Evolutionary conservation across 2,888 invertebrate species (phyloP), one percentile per base, ranked within the genome.

Genomic region (Camptogramma bilineatum): DNA sequence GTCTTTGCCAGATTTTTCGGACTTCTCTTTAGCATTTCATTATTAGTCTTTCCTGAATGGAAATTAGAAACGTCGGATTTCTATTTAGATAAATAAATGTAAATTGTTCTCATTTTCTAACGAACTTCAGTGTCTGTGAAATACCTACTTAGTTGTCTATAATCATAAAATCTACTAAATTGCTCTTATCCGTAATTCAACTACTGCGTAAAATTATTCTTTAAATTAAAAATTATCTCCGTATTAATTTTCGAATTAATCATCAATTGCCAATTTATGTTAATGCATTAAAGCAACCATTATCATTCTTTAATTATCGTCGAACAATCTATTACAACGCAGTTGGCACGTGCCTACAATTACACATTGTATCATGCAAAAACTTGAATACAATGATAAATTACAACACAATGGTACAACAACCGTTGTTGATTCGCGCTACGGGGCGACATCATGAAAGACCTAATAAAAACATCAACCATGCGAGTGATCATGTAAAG

Each of bases 271-370:
- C 13, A 39, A 39, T 13, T 13, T 39, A 39, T 39, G 34, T 13
- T 10, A 39, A 39, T 39, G 13, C 2, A 39, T 39, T 39, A 13
- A 39, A 13, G 17, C 44, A 48, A 48, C 39, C 42, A 54, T 51
- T 42, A 54, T 53, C 47, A n/a, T 44, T 44, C 44, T 50, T 28
- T 44, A 34, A 50, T 54, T 53, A 60, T 31, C 31, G 5, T 28
- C 48, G 10, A 19, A n/a, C 52, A 48, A 48, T 60, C 48, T 54
- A 18, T 31, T 61, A 54, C 16, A 42, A 21, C 28, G 28, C 31
- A 58, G 44, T 3, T n/a, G 16, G 61, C 54, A 50, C 50, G 61
- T 16, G 54, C 46, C 46, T 60, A 53, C 21, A 24, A 42, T 63
- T 39, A 39, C 34, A 9, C 34, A 13, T 3, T 39, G 2, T 13